phyloP scores from a whole-genome alignment of 2,113 vertebrate species.

The Pteronura brasiliensis region DNA sequence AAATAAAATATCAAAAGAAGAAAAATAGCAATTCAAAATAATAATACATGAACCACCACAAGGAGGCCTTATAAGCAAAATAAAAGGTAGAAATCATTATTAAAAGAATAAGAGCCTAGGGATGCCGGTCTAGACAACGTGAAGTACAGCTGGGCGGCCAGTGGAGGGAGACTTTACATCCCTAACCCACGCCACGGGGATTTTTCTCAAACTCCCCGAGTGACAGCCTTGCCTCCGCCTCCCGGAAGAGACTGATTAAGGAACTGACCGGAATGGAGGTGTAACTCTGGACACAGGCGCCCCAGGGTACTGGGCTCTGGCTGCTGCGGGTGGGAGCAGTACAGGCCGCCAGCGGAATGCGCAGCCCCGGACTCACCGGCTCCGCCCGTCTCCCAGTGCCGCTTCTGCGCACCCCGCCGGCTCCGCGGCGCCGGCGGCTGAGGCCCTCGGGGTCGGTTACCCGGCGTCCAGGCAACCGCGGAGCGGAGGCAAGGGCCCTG shows the following conservation, averaged over 20 bases:
- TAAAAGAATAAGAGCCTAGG: not conserved
- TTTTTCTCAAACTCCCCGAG: not conserved
- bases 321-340: accelerated
- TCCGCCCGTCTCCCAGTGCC: not conserved
- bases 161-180: not conserved
- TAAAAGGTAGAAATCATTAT: not conserved
- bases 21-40: not conserved
- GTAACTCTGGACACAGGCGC: not conserved
- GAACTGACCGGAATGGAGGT: too few species aligned
- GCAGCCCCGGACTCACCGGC: not conserved
- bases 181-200: not conserved
- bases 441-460: not conserved
- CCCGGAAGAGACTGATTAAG: not conserved
- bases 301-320: too few species aligned
- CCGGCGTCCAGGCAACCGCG: constrained; percentile 8
- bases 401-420: not conserved
- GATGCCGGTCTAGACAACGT: not conserved
- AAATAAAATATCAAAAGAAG: not conserved
- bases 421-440: not conserved
- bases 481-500: not conserved
- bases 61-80: constrained; percentile 14
- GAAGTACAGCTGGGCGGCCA: not conserved
- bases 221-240: not conserved
- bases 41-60: not conserved
- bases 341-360: not conserved